phyloP scores from a whole-genome alignment of 2,888 invertebrate species.

The Rosalia funebris region DNA sequence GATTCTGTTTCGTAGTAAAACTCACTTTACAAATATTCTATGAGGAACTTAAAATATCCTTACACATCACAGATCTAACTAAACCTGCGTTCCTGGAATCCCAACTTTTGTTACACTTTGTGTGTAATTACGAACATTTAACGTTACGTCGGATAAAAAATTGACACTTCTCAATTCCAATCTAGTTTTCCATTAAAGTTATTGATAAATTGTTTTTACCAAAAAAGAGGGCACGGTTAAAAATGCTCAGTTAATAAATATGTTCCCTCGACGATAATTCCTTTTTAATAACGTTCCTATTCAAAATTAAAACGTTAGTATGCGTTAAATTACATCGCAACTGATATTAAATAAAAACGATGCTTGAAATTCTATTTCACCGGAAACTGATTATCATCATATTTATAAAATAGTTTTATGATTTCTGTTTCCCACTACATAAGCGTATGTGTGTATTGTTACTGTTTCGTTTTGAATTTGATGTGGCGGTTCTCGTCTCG shows the following conservation, averaged over 20 bases:
- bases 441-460: constrained; percentile 30
- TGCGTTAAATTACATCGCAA: constrained; percentile 44
- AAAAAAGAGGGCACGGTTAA: constrained; percentile 12
- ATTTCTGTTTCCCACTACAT: constrained; percentile 29
- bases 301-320: constrained; percentile 41
- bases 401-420: constrained; percentile 40
- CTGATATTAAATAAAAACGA: constrained; percentile 37
- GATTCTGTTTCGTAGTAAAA: too few relatives aligned
- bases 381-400: constrained; percentile 48
- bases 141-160: constrained; percentile 5
- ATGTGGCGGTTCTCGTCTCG: constrained; percentile 46
- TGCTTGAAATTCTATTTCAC: constrained; percentile 34
- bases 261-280: constrained; percentile 29
- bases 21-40: too few relatives aligned
- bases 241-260: constrained; percentile 20
- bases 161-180: constrained; percentile 5
- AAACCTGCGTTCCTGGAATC: neutral
- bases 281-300: constrained; percentile 41
- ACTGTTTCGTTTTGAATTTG: constrained; percentile 44
- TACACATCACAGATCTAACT: too few relatives aligned
- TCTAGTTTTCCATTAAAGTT: constrained; percentile 21
- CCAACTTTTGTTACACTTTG: constrained; percentile 8
- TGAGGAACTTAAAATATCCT: too few relatives aligned
- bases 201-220: constrained; percentile 24
- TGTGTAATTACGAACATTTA: constrained; percentile 19